These are phyloP conservation scores for Synanthedon vespiformis DNA, from an alignment of 2,888 invertebrate genomes.

Conservation along the genomic window DNA sequence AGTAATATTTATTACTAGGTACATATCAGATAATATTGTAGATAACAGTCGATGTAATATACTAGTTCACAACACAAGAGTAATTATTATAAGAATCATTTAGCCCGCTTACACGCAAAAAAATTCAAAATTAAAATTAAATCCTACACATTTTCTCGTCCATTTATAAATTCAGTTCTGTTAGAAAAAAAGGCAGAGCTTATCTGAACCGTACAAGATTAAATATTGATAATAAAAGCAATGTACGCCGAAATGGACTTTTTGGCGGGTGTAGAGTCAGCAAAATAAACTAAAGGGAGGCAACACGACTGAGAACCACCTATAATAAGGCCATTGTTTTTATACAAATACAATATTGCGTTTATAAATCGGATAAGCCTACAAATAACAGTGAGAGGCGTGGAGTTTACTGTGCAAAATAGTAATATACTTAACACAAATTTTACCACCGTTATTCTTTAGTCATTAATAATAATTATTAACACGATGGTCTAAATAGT, in stretches of 20 bases:
- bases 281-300: slow-evolving; percentile 37
- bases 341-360: slow-evolving; percentile 70
- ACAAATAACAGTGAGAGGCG: slow-evolving; percentile 24
- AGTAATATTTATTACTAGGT: no score
- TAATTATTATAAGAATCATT: no score
- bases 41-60: no score
- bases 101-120: no score
- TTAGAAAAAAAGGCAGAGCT: slow-evolving; percentile 1
- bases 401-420: slow-evolving; percentile 22
- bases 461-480: no score
- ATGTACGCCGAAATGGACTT: slow-evolving; percentile 28
- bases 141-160: no score
- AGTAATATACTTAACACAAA: background rate
- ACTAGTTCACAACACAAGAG: no score
- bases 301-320: slow-evolving; percentile 51
- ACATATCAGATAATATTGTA: no score
- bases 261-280: slow-evolving; percentile 29
- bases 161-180: background rate
- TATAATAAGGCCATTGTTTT: slow-evolving; percentile 70
- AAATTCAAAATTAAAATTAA: no score
- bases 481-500: no score
- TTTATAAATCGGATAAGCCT: slow-evolving; percentile 69
- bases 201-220: slow-evolving; percentile 3
- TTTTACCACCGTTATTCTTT: no score
- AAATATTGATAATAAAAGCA: slow-evolving; percentile 11